Percentiles rank a stretch among this genome's conserved stretches.
phyloP scores from a whole-genome alignment of 1,140 invertebrate species.

The Batillaria attramentaria region DNA sequence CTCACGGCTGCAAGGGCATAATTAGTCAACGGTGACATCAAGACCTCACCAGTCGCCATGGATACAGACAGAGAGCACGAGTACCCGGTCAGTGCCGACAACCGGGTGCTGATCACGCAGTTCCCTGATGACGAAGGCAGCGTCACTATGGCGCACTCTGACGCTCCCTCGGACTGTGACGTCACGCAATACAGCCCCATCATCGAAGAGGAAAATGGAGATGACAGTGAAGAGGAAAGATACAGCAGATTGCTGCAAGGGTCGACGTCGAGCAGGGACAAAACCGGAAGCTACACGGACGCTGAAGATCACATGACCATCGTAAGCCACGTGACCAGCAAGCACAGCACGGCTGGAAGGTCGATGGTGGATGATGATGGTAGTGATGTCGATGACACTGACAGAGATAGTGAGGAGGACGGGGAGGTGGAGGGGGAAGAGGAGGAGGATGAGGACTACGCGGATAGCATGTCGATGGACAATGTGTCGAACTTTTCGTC shows the following conservation, averaged over 20 bases:
- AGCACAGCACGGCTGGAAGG: no score
- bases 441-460: conserved; percentile 11
- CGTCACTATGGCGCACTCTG: conserved; percentile 8
- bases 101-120: conserved; percentile 26
- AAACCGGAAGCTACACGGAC: no score
- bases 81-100: neutral
- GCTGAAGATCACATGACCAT: no score
- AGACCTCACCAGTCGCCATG: no score
- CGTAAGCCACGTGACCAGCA: neutral
- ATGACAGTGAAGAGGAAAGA: neutral
- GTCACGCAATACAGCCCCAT: conserved; percentile 11
- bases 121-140: conserved; percentile 25
- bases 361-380: neutral
- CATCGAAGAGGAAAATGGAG: conserved; percentile 1
- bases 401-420: no score
- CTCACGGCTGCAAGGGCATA: no score
- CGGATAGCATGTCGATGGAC: conserved; percentile 36
- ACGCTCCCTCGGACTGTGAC: neutral
- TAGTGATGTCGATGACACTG: no score
- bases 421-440: conserved; percentile 17
- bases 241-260: neutral
- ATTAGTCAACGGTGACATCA: no score
- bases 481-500: conserved; percentile 38
- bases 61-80: no score
- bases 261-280: neutral